Percentiles rank a stretch among this genome's conserved stretches.
Evolutionary conservation across 2,888 invertebrate genomes (phyloP).

Genomic region (Nomada fabriciana): DNA sequence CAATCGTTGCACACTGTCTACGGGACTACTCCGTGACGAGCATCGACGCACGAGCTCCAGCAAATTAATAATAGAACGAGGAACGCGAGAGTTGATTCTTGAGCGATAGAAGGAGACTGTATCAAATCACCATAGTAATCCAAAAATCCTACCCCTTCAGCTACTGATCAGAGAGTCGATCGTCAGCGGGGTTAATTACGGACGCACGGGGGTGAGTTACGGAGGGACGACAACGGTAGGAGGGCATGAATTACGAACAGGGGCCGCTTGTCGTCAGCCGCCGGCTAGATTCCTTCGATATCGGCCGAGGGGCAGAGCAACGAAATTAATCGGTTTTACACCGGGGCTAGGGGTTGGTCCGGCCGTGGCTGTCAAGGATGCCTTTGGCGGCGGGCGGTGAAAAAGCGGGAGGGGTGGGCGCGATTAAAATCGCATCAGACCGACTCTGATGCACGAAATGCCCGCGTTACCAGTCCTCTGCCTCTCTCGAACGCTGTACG

Average conservation of each 20-base stretch:
- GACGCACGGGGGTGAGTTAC: slow-evolving; percentile 39
- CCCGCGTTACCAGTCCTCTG: slow-evolving; percentile 70
- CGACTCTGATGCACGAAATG: slow-evolving; percentile 78
- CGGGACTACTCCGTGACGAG: too few relatives aligned
- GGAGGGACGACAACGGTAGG: slow-evolving; percentile 37
- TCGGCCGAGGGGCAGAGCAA: slow-evolving; percentile 34
- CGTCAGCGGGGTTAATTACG: slow-evolving; percentile 49
- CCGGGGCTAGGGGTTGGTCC: slow-evolving; percentile 67
- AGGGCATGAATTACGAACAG: slow-evolving; percentile 59
- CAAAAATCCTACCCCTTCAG: too few relatives aligned
- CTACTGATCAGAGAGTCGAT: not conserved
- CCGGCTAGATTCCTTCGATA: slow-evolving; percentile 62
- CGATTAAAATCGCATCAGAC: slow-evolving; percentile 78
- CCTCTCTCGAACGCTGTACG: slow-evolving; percentile 39
- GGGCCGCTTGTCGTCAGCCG: slow-evolving; percentile 55
- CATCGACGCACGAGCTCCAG: too few relatives aligned
- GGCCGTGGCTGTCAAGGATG: slow-evolving; percentile 48
- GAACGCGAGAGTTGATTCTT: too few relatives aligned
- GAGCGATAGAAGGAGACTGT: too few relatives aligned
- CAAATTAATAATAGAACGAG: too few relatives aligned
- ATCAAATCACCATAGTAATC: too few relatives aligned
- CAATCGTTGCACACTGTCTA: not conserved
- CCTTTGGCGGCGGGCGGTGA: slow-evolving; percentile 60
- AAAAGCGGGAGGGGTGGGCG: slow-evolving; percentile 68
- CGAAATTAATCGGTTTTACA: slow-evolving; percentile 72